phyloP scores from a whole-genome alignment of 92 coral and sea anemone genomes.

The Epizoanthus illoricatus region DNA sequence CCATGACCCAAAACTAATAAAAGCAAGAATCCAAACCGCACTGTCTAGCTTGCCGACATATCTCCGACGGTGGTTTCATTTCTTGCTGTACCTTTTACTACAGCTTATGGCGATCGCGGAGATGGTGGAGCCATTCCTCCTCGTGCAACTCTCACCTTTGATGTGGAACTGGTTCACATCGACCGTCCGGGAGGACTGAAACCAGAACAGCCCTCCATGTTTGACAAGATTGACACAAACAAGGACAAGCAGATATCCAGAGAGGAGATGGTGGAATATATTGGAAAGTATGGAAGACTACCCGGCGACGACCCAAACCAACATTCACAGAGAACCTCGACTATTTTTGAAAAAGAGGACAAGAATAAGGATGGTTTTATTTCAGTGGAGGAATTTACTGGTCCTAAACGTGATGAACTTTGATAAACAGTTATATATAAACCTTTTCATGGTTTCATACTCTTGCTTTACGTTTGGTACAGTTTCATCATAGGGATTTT shows the following conservation, averaged over 20 bases:
- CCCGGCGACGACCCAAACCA: slow-evolving; percentile 15
- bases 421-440: neutral
- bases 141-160: slow-evolving; percentile 24
- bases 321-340: neutral
- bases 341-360: slow-evolving; percentile 29
- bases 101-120: slow-evolving; percentile 40
- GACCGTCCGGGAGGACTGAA: slow-evolving; percentile 24
- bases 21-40: too few relatives aligned
- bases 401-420: slow-evolving; percentile 14
- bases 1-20: neutral
- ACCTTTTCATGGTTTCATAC: too few relatives aligned
- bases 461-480: too few relatives aligned
- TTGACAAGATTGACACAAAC: slow-evolving; percentile 16
- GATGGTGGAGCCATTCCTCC: slow-evolving; percentile 39
- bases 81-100: neutral
- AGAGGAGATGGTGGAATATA: slow-evolving; percentile 23
- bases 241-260: slow-evolving; percentile 28
- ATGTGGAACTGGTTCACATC: slow-evolving; percentile 20
- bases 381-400: slow-evolving; percentile 13
- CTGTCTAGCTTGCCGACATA: too few relatives aligned
- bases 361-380: slow-evolving; percentile 27
- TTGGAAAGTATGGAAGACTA: slow-evolving; percentile 6
- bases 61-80: too few relatives aligned
- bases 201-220: neutral
- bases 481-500: too few relatives aligned